Conservation (phyloP, 2,797 vertebrate species). For the Alcedo atthis region DNA sequence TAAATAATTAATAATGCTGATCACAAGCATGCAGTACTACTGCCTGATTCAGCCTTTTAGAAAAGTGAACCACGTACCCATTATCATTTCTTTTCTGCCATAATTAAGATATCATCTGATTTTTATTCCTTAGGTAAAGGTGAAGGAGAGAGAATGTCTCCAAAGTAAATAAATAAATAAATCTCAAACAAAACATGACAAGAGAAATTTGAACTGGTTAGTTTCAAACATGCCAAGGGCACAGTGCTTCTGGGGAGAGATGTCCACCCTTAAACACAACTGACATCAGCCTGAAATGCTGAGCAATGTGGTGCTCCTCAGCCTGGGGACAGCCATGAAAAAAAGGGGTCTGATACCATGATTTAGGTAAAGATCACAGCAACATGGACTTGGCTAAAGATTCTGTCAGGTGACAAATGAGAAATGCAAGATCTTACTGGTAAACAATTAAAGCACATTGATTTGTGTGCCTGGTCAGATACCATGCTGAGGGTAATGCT, state of each 20-base stretch:
- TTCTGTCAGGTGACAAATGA: background rate
- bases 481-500: background rate
- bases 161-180: background rate
- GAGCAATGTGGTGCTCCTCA: background rate
- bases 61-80: background rate
- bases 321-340: background rate
- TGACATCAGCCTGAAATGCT: background rate
- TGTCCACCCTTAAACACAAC: background rate
- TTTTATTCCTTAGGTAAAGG: background rate
- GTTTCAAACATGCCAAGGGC: background rate
- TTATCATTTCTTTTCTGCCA: background rate
- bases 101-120: background rate
- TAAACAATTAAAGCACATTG: background rate
- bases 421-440: background rate
- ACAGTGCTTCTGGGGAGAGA: background rate
- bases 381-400: background rate
- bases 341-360: background rate
- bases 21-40: background rate
- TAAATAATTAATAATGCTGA: background rate
- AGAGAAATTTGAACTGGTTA: fast-evolving
- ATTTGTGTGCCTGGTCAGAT: background rate
- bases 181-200: background rate
- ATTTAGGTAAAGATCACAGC: background rate
- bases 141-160: background rate
- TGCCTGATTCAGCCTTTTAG: background rate